Base-by-base conservation (phyloP, 2,797 vertebrate genomes). In the Chelmon rostratus region DNA sequence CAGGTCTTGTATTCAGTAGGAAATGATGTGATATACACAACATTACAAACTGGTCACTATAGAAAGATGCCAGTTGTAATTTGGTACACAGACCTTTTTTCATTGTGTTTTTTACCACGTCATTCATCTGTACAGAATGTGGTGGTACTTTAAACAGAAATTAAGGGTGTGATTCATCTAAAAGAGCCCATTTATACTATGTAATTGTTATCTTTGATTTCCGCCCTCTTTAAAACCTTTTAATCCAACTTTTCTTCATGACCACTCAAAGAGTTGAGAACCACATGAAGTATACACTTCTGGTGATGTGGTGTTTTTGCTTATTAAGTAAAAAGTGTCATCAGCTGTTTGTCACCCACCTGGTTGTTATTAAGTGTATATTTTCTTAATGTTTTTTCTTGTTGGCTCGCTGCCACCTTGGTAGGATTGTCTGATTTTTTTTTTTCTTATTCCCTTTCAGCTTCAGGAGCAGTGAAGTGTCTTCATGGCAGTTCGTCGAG, bases 401-500 rank as follows among this genome's bases (percentile, higher is more conserved):
- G 50, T 78, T 64, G 53, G 1, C 2, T 76, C 35, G 3, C n/a
- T 68, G 67, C 57, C 52, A 52, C 1, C 11, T 50, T 53, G 44
- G 58, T 4, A 0, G 4, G 46, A 3, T 62, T 69, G 73, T 83
- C 89, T 91, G 80, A 44, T 85, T 87, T 87, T 81, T 92, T 67
- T 86, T 81, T 92, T 67, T 86, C 72, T 90, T 79, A 69, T 91
- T 73, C 76, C 78, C 53, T 58, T 78, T 68, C 86, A 96, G 95
- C 95, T 90, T 92, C 81, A 83, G 93, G 93, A 95, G 95, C 95
- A 95, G 95, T 95, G 93, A 93, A 91, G 93, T 94, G 94, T 96
- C 95, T 96, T 94, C 95, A 96, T 96, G 96, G 96, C 96, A 95
- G 93, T 96, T 93, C 95, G 95, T 94, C 93, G 95, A 95, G 95